phyloP scores from a whole-genome alignment of 2,888 invertebrate genomes.

The Trisateles emortualis region DNA sequence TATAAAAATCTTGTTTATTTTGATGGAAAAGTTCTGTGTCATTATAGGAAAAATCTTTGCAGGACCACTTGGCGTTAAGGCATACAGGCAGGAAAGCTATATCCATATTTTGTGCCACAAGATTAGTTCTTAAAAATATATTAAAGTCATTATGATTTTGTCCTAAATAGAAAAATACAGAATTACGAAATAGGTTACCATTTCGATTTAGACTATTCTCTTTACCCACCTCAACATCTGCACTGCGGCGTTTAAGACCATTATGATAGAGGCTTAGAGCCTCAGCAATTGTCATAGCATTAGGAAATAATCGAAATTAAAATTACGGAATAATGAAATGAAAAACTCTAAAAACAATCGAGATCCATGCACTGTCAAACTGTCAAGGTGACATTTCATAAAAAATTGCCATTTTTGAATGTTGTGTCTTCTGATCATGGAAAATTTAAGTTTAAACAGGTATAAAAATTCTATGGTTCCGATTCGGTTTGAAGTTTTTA shows the following conservation, averaged over 20 bases:
- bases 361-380: constrained; percentile 65
- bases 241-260: constrained; percentile 92
- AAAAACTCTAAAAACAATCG: constrained; percentile 80
- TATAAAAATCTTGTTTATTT: background rate
- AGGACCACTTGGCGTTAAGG: background rate
- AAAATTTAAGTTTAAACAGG: too few species aligned
- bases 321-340: constrained; percentile 61
- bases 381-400: constrained; percentile 42
- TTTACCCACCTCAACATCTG: constrained; percentile 90
- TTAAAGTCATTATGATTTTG: background rate
- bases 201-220: background rate
- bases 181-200: constrained; percentile 44
- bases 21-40: background rate
- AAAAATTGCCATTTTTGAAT: constrained; percentile 23
- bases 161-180: constrained; percentile 14
- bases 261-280: constrained; percentile 85
- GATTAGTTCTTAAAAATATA: background rate
- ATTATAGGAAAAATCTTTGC: background rate
- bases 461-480: too few species aligned
- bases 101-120: background rate
- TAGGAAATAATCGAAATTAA: constrained; percentile 67
- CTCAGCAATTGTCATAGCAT: constrained; percentile 83
- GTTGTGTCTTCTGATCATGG: background rate
- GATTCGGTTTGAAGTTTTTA: too few species aligned
- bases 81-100: background rate